Base-by-base conservation (phyloP, 2,888 invertebrate genomes). In the Julus scandinavius region DNA sequence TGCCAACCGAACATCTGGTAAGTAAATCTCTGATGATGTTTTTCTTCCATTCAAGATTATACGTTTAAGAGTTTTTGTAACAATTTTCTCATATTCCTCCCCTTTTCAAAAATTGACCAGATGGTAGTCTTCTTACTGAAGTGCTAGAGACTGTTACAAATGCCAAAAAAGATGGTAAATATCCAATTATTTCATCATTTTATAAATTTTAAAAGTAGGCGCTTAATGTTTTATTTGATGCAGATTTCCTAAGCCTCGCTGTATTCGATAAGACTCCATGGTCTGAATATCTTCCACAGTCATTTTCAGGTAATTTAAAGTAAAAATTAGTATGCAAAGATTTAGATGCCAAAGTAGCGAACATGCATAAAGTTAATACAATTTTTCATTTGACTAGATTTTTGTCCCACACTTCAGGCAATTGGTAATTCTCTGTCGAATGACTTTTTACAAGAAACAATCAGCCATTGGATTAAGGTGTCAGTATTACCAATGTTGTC, bases 251-350 rank as follows among this genome's bases (percentile, higher is more conserved):
- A 17, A 88, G 38, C n/a, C 38, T 50, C 17, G 29, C 84, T 1
- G 88, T 84, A 20, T 85, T 85, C 7, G 84, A 83, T 29, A 84
- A 50, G 20, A 40, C 85, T 15, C 50, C 85, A 17, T 88, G 88
- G 88, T 15, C 50, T 17, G 84, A 88, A 88, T 85, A 88, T 54
- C 49, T 88, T 20, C 88, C 88, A n/a, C 17, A 29, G 38, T 88
- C 84, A 84, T 29, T 88, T 38, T 49, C 49, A 2, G 88, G 88
- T 88, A n/a, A 45, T 50, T 63, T 54, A 0, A 49, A 54, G 17
- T 45, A 54, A 15, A 54, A 54, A 54, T 17, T 72, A 9, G 72
- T 11, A n/a, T 29, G 11, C 29, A 72, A 72, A 20, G 72, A 2
- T 29, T 29, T 29, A 29, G 0, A 29, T 29, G 29, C 29, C 72